Base-by-base conservation (phyloP, 2,888 invertebrate genomes). In the Selenia dentaria region DNA sequence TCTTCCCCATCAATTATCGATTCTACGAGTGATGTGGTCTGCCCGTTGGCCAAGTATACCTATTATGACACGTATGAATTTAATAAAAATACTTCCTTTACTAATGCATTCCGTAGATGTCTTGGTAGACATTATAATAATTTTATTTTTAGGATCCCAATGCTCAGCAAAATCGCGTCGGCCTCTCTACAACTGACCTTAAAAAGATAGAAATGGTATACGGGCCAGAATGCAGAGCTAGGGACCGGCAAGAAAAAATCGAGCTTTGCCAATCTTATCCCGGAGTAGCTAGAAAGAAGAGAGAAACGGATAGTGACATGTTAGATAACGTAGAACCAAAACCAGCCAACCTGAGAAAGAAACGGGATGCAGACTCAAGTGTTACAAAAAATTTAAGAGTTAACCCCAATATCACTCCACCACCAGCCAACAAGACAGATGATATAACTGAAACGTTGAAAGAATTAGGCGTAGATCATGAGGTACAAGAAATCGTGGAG, bases 191-290 rank as follows among this genome's bases (percentile, higher is more conserved):
- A 0, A 33, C 25, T 0, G 89, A 90, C 35, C 1, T 87, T 0
- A 67, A 68, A 2, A 88, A 84, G 50, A 78, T 90, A 4, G 74
- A 83, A 20, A 46, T 80, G 0, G 67, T 88, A 0, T 90, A 90
- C 51, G 81, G 80, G 0, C 62, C 74, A 0, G 80, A 86, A 64
- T 89, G 89, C 38, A 61, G 54, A 1, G 60, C 58, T 0, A 56
- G 89, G 25, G 87, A 89, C 10, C 62, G 88, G 0, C 68, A 74
- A 2, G 83, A 82, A 25, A 84, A 88, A 49, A 48, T 82, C 0
- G 78, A 83, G n/a, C 51, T 83, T 0, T 88, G 88, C 38, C 81
- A 81, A 35, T 70, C 73, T 0, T 87, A 79, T 44, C 85, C 86
- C 0, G 77, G 72, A 0, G 67, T 74, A 0, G 68, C 67, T 0